Conservation (phyloP, 2,797 vertebrate genomes). For the Myripristis jacobus region DNA sequence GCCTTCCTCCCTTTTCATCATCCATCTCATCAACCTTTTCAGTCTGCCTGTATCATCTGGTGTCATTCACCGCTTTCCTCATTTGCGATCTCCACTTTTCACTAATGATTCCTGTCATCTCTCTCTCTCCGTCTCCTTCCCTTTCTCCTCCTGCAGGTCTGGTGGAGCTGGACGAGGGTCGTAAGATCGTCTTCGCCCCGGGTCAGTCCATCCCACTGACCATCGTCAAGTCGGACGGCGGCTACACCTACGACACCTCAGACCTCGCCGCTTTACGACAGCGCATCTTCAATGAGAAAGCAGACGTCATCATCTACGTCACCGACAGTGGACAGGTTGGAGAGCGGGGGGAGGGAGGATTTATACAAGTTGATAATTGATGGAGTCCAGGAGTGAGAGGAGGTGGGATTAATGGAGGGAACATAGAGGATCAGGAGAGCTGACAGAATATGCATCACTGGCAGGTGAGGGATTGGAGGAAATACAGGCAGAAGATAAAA, state of each 20-base stretch:
- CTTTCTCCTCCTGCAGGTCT: constrained; percentile 79
- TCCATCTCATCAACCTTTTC: not conserved
- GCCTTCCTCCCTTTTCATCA: too few relatives aligned
- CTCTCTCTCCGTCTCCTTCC: not conserved
- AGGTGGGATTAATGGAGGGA: too few relatives aligned
- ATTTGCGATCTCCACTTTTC: not conserved
- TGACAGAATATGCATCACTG: too few relatives aligned
- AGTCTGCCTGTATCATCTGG: too few relatives aligned
- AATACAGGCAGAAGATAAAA: too few relatives aligned
- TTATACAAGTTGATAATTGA: not conserved
- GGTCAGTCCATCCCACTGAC: constrained; percentile 92
- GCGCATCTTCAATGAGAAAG: constrained; percentile 89
- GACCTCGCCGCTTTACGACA: constrained; percentile 94
- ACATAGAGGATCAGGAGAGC: too few relatives aligned
- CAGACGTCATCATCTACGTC: constrained; percentile 92
- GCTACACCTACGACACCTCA: constrained; percentile 96
- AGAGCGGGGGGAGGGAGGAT: not conserved
- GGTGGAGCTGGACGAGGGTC: constrained; percentile 90
- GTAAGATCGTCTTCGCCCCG: constrained; percentile 91
- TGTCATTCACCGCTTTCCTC: too few relatives aligned
- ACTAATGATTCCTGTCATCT: too few relatives aligned
- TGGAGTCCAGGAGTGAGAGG: not conserved
- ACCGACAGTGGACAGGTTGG: constrained; percentile 93
- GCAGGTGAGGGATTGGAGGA: too few relatives aligned
- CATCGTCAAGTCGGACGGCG: constrained; percentile 94